Conservation (phyloP, 2,113 vertebrate species). For the Muntiacus reevesi region DNA sequence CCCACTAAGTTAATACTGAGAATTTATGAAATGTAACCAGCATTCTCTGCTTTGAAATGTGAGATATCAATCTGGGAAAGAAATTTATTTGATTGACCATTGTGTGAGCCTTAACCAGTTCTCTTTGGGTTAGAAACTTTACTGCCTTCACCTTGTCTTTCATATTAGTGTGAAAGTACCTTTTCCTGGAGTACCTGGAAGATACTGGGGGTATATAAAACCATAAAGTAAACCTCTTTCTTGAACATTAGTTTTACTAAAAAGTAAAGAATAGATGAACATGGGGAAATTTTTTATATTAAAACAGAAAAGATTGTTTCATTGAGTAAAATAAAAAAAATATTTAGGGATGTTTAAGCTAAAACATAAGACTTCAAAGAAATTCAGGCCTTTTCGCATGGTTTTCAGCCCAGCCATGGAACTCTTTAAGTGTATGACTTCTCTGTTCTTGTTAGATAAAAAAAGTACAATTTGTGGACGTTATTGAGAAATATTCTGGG, state of each 20-base stretch:
- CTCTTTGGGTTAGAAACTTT: not conserved
- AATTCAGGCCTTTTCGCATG: not conserved
- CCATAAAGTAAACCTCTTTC: not conserved
- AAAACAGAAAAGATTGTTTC: not conserved
- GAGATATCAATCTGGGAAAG: not conserved
- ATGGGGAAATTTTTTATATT: not conserved
- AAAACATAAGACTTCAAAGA: conserved; percentile 4
- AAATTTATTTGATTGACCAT: not conserved
- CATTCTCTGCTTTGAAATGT: not conserved
- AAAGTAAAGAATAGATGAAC: not conserved
- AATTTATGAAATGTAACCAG: not conserved
- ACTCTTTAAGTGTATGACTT: not conserved
- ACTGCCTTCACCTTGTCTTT: not conserved
- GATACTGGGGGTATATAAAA: not conserved
- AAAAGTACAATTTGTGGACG: not conserved
- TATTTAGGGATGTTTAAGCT: not conserved
- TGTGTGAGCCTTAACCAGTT: not conserved
- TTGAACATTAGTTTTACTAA: not conserved
- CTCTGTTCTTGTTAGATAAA: not conserved
- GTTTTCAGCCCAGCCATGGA: not conserved
- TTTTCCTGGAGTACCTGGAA: not conserved
- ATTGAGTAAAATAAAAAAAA: not conserved
- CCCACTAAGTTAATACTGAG: not conserved
- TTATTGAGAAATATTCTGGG: not conserved
- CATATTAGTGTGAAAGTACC: not conserved